phyloP scores from a whole-genome alignment of 2,113 vertebrate species.

The Rhineura floridana region DNA sequence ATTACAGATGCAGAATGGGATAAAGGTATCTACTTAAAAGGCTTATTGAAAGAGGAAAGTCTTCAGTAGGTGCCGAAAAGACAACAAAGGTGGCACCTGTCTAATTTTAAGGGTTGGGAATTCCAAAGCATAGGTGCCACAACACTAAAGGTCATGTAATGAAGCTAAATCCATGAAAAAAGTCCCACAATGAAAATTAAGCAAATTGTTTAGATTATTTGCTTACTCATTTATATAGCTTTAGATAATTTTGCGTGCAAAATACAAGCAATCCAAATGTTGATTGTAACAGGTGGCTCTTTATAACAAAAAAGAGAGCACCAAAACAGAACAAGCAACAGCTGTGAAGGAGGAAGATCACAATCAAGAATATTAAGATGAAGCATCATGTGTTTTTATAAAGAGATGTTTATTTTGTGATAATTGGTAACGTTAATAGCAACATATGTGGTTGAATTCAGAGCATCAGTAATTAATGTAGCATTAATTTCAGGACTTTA shows the following conservation, averaged over 20 bases:
- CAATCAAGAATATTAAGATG: slow-evolving; percentile 68
- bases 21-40: no score
- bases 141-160: background rate
- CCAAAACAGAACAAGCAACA: slow-evolving; percentile 69
- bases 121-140: no score
- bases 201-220: background rate
- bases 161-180: background rate
- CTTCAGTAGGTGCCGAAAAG: no score
- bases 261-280: slow-evolving; percentile 56
- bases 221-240: background rate
- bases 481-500: slow-evolving; percentile 68
- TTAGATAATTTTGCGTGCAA: background rate
- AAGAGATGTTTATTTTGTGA: slow-evolving; percentile 78
- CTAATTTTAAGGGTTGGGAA: no score
- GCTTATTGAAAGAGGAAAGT: no score
- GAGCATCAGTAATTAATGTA: slow-evolving; percentile 74
- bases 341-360: slow-evolving; percentile 66
- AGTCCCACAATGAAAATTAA: background rate
- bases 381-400: slow-evolving; percentile 75
- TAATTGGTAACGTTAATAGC: slow-evolving; percentile 77
- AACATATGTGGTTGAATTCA: slow-evolving; percentile 73
- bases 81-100: no score
- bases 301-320: slow-evolving; percentile 50
- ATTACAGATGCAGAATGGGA: no score
- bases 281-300: slow-evolving; percentile 67